Evolutionary conservation across 2,888 invertebrate genomes (phyloP).

Genomic region (Eustalomyia histrio): DNA sequence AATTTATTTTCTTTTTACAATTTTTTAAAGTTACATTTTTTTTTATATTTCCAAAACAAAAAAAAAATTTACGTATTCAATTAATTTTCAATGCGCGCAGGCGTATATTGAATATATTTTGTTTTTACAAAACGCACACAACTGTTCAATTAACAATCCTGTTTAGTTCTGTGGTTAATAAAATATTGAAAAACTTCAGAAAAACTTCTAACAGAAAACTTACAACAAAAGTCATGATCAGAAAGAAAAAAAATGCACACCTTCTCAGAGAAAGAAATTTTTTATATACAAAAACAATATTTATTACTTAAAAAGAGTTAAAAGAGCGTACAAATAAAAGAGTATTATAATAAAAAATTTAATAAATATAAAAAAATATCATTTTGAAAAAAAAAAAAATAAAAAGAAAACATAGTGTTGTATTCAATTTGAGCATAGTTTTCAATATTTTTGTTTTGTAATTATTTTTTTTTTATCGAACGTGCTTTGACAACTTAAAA

Average conservation of each 20-base stretch:
- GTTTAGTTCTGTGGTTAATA: conserved; percentile 64
- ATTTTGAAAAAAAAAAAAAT: conserved; percentile 3
- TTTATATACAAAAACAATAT: not conserved
- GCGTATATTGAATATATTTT: conserved; percentile 16
- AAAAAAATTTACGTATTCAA: conserved; percentile 3
- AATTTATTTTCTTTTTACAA: not conserved
- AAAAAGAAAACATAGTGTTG: conserved; percentile 34
- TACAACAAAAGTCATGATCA: not conserved
- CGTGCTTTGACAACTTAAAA: conserved; percentile 50
- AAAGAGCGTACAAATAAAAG: not conserved
- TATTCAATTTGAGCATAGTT: conserved; percentile 49
- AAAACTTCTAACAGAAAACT: conserved; percentile 62
- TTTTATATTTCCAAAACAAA: not conserved
- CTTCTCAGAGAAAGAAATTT: not conserved
- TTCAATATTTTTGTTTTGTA: conserved; percentile 42
- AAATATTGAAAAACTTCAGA: conserved; percentile 57
- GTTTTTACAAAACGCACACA: conserved; percentile 53
- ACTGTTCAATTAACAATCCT: conserved; percentile 66
- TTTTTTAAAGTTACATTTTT: conserved; percentile 16
- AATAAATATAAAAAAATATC: conserved; percentile 40
- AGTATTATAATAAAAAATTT: conserved; percentile 44
- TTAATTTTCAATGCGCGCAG: conserved; percentile 2
- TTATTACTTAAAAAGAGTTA: conserved; percentile 33
- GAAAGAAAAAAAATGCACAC: not conserved
- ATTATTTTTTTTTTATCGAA: conserved; percentile 32